Percentiles rank a stretch among this genome's conserved stretches.
These are phyloP conservation scores for Lutjanus erythropterus DNA, from an alignment of 2,113 vertebrate genomes.

Conservation along the genomic window DNA sequence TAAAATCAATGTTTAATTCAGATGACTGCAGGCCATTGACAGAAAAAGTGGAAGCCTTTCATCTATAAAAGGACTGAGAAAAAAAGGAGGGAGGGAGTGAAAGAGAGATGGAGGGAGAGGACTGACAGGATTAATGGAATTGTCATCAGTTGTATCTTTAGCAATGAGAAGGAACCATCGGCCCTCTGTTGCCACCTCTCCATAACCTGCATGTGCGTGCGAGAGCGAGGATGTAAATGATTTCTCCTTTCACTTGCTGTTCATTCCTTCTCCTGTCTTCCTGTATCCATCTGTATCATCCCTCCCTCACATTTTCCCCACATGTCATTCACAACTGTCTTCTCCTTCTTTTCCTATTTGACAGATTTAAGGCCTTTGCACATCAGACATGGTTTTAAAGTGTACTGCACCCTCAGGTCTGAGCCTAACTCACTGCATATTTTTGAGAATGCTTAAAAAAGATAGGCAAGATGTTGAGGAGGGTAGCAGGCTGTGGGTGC, in stretches of 20 bases:
- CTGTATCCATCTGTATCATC: constrained; percentile 36
- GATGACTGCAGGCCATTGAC: constrained; percentile 86
- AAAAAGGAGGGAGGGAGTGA: constrained; percentile 47
- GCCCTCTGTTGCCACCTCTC: constrained; percentile 43
- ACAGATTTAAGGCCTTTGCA: background rate
- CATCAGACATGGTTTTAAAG: too few relatives aligned
- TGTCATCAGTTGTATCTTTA: constrained; percentile 81
- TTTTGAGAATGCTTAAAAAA: too few relatives aligned
- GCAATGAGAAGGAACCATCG: constrained; percentile 54
- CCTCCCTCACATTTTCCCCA: constrained; percentile 2
- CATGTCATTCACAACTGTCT: constrained; percentile 23
- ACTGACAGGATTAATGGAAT: constrained; percentile 80
- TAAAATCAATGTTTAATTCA: constrained; percentile 90
- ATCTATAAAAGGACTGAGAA: constrained; percentile 84
- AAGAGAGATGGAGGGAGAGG: constrained; percentile 64
- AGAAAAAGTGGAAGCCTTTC: constrained; percentile 86
- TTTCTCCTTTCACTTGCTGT: constrained; percentile 53
- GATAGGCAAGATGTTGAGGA: too few relatives aligned
- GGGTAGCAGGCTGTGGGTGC: too few relatives aligned
- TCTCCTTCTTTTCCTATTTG: constrained; percentile 7
- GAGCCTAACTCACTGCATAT: too few relatives aligned
- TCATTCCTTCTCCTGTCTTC: constrained; percentile 36
- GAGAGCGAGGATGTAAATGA: constrained; percentile 29
- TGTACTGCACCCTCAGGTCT: too few relatives aligned
- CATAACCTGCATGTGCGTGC: constrained; percentile 34